These are phyloP conservation scores for Pseudomyrmex gracilis DNA, from an alignment of 1,140 invertebrate genomes.

Conservation along the genomic window DNA sequence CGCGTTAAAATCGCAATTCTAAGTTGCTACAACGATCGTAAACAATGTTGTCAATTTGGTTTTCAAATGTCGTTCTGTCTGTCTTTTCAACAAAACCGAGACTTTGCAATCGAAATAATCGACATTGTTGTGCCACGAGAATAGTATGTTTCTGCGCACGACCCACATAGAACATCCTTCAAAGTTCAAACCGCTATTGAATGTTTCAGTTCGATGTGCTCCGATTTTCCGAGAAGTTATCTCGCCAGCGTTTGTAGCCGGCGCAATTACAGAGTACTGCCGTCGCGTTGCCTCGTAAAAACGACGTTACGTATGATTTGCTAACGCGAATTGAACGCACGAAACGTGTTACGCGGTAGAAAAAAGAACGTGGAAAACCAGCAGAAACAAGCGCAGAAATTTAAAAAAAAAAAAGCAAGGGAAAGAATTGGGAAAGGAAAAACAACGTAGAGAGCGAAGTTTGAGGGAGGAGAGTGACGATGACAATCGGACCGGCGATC, in stretches of 20 bases:
- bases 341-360: background rate
- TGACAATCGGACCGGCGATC: constrained; percentile 55
- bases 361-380: constrained; percentile 20
- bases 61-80: constrained; percentile 14
- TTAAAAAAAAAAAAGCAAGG: background rate
- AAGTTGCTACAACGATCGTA: background rate
- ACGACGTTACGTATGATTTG: constrained; percentile 6
- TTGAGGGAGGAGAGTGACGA: constrained; percentile 29
- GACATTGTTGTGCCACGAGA: constrained; percentile 25
- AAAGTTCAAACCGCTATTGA: background rate
- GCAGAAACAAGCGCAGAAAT: background rate
- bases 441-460: constrained; percentile 9
- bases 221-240: constrained; percentile 1
- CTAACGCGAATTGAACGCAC: background rate
- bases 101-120: constrained; percentile 36
- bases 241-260: background rate
- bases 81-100: background rate
- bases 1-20: too few species aligned
- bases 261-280: background rate
- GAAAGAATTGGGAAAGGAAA: background rate
- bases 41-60: background rate
- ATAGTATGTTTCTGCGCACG: background rate
- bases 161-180: background rate
- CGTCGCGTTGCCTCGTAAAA: background rate
- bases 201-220: background rate